Evolutionary conservation across 2,888 invertebrate genomes (phyloP).

Genomic region (Drosophila anomalata): DNA sequence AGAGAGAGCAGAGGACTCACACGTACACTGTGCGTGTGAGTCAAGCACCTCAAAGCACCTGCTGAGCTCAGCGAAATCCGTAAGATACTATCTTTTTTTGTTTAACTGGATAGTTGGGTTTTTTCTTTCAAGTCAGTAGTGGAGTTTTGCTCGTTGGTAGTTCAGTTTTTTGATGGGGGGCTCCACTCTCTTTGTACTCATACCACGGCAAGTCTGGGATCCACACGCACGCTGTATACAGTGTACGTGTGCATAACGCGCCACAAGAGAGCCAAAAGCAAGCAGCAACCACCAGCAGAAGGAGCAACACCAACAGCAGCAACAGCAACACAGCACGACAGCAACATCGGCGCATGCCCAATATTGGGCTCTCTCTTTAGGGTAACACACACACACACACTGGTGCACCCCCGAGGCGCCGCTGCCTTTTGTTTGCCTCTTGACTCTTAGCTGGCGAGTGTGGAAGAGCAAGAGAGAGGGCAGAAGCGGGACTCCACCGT

Average conservation of each 20-base stretch:
- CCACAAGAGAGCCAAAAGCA: constrained; percentile 39
- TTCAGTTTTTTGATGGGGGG: background rate
- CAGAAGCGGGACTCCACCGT: constrained; percentile 57
- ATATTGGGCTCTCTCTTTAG: constrained; percentile 15
- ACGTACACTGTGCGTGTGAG: constrained; percentile 49
- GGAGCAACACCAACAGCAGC: constrained; percentile 16
- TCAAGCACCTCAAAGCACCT: constrained; percentile 35
- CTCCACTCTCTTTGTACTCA: constrained; percentile 24
- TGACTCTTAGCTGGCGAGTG: constrained; percentile 43
- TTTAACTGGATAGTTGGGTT: constrained; percentile 8
- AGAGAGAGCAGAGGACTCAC: constrained; percentile 40
- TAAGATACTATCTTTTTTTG: constrained; percentile 11
- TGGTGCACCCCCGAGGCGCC: constrained; percentile 47
- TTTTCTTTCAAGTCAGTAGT: background rate
- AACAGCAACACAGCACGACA: constrained; percentile 30
- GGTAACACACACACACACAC: constrained; percentile 20
- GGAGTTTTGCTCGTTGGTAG: background rate
- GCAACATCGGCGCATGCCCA: constrained; percentile 39
- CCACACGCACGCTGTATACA: constrained; percentile 62
- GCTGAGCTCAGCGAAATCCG: constrained; percentile 39
- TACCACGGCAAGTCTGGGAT: constrained; percentile 12
- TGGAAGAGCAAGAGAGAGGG: constrained; percentile 51
- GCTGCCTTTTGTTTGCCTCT: constrained; percentile 63
- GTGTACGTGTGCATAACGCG: constrained; percentile 77
- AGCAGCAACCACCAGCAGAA: constrained; percentile 28